Conservation (phyloP, 2,113 vertebrate species). For the Condylura cristata region DNA sequence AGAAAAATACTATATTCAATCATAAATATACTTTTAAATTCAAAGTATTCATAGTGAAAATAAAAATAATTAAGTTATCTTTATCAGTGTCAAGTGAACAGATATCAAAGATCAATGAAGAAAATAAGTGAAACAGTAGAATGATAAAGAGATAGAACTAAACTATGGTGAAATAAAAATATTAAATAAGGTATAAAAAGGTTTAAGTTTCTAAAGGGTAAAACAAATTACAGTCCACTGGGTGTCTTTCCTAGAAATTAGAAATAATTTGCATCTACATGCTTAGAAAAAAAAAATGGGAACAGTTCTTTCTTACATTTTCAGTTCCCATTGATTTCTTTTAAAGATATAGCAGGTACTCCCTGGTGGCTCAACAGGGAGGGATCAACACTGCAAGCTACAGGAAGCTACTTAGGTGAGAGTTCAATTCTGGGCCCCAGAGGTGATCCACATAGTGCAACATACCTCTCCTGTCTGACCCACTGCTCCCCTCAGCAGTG, state of each 20-base stretch:
- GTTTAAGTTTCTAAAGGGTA: neutral
- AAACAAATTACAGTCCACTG: neutral
- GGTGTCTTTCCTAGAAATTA: neutral
- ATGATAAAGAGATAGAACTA: neutral
- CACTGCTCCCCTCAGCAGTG: no score
- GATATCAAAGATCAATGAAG: neutral
- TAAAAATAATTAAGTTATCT: neutral
- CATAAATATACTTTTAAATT: neutral
- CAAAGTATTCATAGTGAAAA: neutral
- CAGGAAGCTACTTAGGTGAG: no score
- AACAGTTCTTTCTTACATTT: neutral
- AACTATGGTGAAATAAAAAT: neutral
- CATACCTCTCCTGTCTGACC: no score
- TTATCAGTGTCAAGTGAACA: neutral
- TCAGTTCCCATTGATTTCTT: neutral
- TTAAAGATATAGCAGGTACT: neutral
- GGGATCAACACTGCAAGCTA: no score
- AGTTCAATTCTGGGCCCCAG: no score
- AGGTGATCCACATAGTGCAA: no score
- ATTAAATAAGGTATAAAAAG: neutral
- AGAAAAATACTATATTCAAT: neutral
- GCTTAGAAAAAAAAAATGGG: neutral
- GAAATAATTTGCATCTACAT: neutral
- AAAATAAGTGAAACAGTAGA: neutral
- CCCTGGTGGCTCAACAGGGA: no score